A percentile compares a stretch with the other conserved stretches of the same genome.
These are phyloP conservation scores for Xanthorhoe spadicearia DNA, from an alignment of 2,888 invertebrate genomes.

Conservation along the genomic window DNA sequence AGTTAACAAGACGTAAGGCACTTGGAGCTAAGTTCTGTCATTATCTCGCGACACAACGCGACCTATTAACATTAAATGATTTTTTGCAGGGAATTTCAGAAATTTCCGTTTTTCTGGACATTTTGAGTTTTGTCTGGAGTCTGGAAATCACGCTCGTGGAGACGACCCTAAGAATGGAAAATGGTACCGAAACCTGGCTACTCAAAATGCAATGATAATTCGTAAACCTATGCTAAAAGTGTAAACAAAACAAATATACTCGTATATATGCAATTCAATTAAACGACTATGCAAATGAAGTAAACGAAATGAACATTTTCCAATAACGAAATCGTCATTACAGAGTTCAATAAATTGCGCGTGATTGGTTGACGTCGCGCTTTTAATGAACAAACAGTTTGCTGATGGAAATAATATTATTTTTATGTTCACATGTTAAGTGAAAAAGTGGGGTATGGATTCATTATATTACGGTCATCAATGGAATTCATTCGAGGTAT, in stretches of 20 bases:
- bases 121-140: too few relatives aligned
- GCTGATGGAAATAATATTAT: constrained; percentile 18
- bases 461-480: neutral
- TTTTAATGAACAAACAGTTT: constrained; percentile 25
- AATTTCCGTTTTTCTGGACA: too few relatives aligned
- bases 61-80: constrained; percentile 18
- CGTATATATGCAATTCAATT: constrained; percentile 25
- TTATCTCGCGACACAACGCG: constrained; percentile 28
- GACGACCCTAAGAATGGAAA: too few relatives aligned
- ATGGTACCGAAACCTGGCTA: too few relatives aligned
- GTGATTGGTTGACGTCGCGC: constrained; percentile 23
- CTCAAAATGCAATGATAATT: neutral
- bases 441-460: neutral
- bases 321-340: constrained; percentile 38
- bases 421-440: constrained; percentile 7
- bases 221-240: neutral
- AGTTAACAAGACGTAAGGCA: constrained; percentile 8
- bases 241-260: constrained; percentile 18
- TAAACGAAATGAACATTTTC: constrained; percentile 30
- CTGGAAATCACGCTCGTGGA: too few relatives aligned
- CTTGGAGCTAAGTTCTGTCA: constrained; percentile 27
- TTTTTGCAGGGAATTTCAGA: too few relatives aligned
- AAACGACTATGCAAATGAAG: constrained; percentile 32
- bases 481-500: too few relatives aligned
- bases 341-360: constrained; percentile 33